Base-by-base conservation (phyloP, 2,888 invertebrate species). In the Andricus quercusramuli region DNA sequence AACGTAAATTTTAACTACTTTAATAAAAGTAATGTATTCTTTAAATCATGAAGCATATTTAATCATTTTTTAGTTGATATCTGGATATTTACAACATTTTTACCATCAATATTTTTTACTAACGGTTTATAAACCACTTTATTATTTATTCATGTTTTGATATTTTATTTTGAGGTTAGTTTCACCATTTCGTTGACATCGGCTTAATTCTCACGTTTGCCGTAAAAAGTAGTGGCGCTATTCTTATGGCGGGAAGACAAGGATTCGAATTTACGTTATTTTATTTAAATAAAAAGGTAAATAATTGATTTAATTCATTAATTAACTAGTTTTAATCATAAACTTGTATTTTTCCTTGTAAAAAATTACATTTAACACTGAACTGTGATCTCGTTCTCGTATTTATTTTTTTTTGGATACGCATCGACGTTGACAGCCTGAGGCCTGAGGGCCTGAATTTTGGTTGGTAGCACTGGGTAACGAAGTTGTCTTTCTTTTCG, bases 401-500 rank as follows among this genome's bases (percentile, higher is more conserved):
- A n/a, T 44, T 68, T 44, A 22, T 25, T 70, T 70, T 25, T 70
- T 70, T 70, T 25, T 47, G 17, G 22, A 15, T 22, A 5, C 25
- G 6, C 1, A 47, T 3, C 13, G 15, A 47, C 6, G n/a, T 74
- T 74, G 56, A 32, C 4, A 56, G 11, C 17, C 74, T 37, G 8
- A 8, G 3, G 4, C 3, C 56, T 56, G 56, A 51, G 1, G 25
- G 11, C 17, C 74, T 74, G 51, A 13, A 8, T 8, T 25, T 29
- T 70, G 6, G 56, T 74, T 74, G 74, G 74, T 32, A 32, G 1
- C 51, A 74, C n/a, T 74, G 56, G 17, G 0, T 13, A 56, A n/a
- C n/a, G 56, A 74, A 56, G 56, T 74, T 56, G 37, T 74, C 74
- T 74, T 74, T 74, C 74, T 74, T 56, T 51, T 29, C 32, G 70